Percentiles rank a stretch among this genome's conserved stretches.
Conservation (phyloP, 1,140 invertebrate genomes). For the Himalopsyche phryganea region DNA sequence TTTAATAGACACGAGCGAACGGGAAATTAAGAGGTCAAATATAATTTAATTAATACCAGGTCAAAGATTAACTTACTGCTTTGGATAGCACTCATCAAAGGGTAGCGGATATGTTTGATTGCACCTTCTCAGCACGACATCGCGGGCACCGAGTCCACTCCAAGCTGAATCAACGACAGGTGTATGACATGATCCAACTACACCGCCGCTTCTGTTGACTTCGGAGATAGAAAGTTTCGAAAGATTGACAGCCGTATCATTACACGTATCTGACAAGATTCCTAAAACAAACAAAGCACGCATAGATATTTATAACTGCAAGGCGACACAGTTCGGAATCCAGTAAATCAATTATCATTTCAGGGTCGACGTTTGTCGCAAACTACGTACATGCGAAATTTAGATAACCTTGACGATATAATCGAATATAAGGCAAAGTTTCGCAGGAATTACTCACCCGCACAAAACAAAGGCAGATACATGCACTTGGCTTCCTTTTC, state of each 20-base stretch:
- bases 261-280: slow-evolving; percentile 51
- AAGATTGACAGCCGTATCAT: slow-evolving; percentile 52
- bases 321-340: slow-evolving; percentile 16
- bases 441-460: slow-evolving; percentile 39
- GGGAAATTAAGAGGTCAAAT: too few relatives aligned
- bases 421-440: too few relatives aligned
- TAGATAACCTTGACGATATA: neutral
- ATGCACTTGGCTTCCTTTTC: slow-evolving; percentile 50
- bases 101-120: slow-evolving; percentile 56
- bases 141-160: slow-evolving; percentile 42
- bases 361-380: neutral
- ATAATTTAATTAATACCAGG: too few relatives aligned
- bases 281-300: slow-evolving; percentile 38
- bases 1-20: too few relatives aligned
- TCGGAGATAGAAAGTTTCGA: slow-evolving; percentile 50
- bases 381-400: neutral
- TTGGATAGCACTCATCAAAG: slow-evolving; percentile 61
- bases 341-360: slow-evolving; percentile 2
- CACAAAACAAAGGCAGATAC: slow-evolving; percentile 54
- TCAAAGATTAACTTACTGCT: slow-evolving; percentile 49
- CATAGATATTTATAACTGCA: neutral
- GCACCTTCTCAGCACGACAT: slow-evolving; percentile 62
- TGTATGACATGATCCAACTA: slow-evolving; percentile 44
- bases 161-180: slow-evolving; percentile 33
- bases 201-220: slow-evolving; percentile 41